Conservation (phyloP, 2,888 invertebrate genomes). For the Suillia variegata region DNA sequence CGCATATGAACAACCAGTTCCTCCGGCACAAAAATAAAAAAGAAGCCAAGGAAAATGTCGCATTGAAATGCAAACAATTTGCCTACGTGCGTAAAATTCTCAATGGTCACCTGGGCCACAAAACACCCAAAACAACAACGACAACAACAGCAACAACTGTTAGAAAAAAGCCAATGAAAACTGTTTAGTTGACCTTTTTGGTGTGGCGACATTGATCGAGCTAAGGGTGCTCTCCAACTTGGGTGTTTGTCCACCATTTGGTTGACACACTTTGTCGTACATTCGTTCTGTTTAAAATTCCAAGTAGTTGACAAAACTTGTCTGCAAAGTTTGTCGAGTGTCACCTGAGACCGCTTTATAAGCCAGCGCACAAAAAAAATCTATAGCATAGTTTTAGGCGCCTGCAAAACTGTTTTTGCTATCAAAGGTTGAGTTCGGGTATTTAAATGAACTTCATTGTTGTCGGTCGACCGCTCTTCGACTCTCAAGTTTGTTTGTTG, state of each 20-base stretch:
- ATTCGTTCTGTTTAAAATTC: constrained; percentile 6
- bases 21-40: no score
- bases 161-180: neutral
- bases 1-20: neutral
- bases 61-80: constrained; percentile 38
- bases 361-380: neutral
- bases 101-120: constrained; percentile 1
- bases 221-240: neutral
- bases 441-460: neutral
- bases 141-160: neutral
- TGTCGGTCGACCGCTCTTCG: neutral
- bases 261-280: neutral
- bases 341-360: neutral
- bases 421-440: neutral
- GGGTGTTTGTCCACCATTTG: neutral
- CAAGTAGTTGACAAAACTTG: neutral
- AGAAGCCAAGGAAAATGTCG: no score
- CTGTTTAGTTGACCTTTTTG: constrained; percentile 7
- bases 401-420: neutral
- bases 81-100: constrained; percentile 25
- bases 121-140: neutral
- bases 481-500: neutral
- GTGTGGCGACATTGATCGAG: neutral
- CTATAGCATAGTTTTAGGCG: constrained; percentile 4
- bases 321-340: neutral